These are phyloP conservation scores for Pelosia muscerda DNA, from an alignment of 2,888 invertebrate genomes.

Conservation along the genomic window DNA sequence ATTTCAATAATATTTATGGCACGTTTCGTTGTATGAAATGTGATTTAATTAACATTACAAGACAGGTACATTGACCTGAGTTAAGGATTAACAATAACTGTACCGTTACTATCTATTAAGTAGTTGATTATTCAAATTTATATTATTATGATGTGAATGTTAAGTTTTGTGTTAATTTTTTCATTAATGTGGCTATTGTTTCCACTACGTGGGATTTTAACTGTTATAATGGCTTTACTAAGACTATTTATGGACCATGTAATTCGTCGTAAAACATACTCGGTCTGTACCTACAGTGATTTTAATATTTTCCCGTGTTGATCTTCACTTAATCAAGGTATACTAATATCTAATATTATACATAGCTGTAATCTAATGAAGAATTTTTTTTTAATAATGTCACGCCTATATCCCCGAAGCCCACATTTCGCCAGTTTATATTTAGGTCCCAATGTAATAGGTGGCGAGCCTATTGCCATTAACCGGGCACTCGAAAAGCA, in stretches of 20 bases:
- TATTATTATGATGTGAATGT: slow-evolving; percentile 17
- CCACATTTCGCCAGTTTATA: too few species aligned
- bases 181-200: slow-evolving; percentile 25
- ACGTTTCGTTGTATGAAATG: not conserved
- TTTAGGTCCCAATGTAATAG: too few species aligned
- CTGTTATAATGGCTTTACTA: slow-evolving; percentile 19
- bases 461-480: too few species aligned
- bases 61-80: slow-evolving; percentile 14
- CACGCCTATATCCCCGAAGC: too few species aligned
- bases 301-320: not conserved
- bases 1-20: not conserved
- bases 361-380: not conserved
- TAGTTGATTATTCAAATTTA: slow-evolving; percentile 13
- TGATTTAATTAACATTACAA: not conserved
- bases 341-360: too few species aligned
- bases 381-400: too few species aligned
- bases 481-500: too few species aligned
- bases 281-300: not conserved
- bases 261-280: not conserved
- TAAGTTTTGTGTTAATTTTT: slow-evolving; percentile 13
- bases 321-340: not conserved
- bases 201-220: slow-evolving; percentile 19
- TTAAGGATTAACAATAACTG: slow-evolving; percentile 14
- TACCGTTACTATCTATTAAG: slow-evolving; percentile 10
- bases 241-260: slow-evolving; percentile 8